A percentile compares a stretch with the other conserved stretches of the same genome.
These are phyloP conservation scores for Eucidaris tribuloides DNA, from an alignment of 35 echinoderm and acorn worm species.

Conservation along the genomic window DNA sequence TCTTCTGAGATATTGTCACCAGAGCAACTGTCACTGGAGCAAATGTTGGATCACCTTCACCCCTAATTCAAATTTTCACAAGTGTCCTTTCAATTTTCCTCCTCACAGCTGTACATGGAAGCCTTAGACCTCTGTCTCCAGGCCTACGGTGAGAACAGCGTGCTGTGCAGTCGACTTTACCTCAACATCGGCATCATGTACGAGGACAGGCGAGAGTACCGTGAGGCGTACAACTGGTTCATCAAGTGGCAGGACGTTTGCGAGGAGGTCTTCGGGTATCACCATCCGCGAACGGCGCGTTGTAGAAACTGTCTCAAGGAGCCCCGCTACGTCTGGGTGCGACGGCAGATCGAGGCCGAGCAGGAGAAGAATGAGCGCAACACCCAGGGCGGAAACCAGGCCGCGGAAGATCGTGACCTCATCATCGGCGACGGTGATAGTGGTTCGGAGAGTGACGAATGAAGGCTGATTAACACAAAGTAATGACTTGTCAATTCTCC, in stretches of 20 bases:
- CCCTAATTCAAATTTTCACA: too few species aligned
- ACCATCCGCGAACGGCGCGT: conserved; percentile 75
- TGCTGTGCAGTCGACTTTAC: conserved; percentile 68
- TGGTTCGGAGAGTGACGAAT: background rate
- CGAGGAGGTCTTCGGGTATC: conserved; percentile 78
- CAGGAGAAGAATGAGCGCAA: conserved; percentile 15
- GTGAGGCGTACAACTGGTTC: conserved; percentile 76
- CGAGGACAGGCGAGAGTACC: conserved; percentile 74
- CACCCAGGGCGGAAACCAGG: conserved; percentile 15
- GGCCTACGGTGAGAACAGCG: conserved; percentile 88
- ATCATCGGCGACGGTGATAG: conserved; percentile 32
- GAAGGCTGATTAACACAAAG: too few species aligned
- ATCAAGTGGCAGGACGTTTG: conserved; percentile 36
- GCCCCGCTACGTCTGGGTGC: conserved; percentile 33
- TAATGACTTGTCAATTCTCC: too few species aligned
- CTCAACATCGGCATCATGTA: conserved; percentile 95
- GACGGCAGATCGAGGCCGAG: conserved; percentile 6
- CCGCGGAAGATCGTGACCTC: conserved; percentile 19
- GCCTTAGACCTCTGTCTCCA: conserved; percentile 87
- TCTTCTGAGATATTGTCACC: too few species aligned
- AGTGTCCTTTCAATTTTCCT: too few species aligned
- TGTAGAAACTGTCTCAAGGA: conserved; percentile 72
- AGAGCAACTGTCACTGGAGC: too few species aligned
- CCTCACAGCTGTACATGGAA: conserved; percentile 85
- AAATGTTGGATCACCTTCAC: too few species aligned